phyloP scores from a whole-genome alignment of 2,888 invertebrate species.

The Amphipoea oculea region DNA sequence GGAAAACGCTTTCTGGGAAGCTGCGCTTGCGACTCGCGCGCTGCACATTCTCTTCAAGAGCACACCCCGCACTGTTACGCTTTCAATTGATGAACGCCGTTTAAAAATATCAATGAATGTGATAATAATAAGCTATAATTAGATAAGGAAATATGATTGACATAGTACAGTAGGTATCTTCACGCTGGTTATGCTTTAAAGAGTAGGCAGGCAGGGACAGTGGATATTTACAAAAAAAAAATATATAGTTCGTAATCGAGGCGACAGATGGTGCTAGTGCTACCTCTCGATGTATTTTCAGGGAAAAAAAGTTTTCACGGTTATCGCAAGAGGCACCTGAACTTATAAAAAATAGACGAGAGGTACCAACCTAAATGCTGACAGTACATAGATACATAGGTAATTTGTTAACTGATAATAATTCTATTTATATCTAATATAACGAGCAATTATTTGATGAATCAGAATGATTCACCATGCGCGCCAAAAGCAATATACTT shows the following conservation, averaged over 20 bases:
- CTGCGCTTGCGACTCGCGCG: slow-evolving; percentile 67
- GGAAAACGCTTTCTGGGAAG: slow-evolving; percentile 89
- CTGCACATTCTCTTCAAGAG: slow-evolving; percentile 43
- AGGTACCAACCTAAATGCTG: neutral
- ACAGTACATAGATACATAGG: neutral
- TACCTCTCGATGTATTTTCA: neutral
- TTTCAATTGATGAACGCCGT: neutral
- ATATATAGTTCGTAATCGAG: neutral
- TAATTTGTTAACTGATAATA: neutral
- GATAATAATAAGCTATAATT: slow-evolving; percentile 17
- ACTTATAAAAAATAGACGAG: neutral
- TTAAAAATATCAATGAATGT: slow-evolving; percentile 5
- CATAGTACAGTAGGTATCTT: slow-evolving; percentile 3
- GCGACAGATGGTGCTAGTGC: slow-evolving; percentile 38
- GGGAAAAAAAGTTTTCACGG: neutral
- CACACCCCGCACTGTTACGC: slow-evolving; percentile 23
- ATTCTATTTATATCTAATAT: neutral
- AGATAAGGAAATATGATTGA: slow-evolving; percentile 5
- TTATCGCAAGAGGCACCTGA: neutral
- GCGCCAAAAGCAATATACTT: neutral
- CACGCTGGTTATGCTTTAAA: neutral
- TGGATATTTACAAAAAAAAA: neutral
- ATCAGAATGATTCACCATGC: slow-evolving; percentile 11
- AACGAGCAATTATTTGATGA: neutral
- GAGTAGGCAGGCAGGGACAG: neutral